phyloP scores from a whole-genome alignment of 2,113 vertebrate species.

The Buteo buteo region DNA sequence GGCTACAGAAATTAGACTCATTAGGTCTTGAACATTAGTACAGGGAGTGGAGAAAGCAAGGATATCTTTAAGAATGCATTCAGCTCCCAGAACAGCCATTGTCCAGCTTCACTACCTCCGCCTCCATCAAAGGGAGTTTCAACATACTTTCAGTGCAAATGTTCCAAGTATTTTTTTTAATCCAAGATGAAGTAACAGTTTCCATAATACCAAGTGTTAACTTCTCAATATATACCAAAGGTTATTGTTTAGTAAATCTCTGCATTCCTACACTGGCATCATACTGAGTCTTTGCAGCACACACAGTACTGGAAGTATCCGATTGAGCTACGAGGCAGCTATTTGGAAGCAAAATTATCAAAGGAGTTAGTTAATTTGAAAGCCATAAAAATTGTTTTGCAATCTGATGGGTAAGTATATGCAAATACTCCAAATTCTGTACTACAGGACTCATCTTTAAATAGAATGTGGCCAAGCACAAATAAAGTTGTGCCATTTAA shows the following conservation, averaged over 20 bases:
- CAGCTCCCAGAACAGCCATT: not conserved
- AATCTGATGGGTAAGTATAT: not conserved
- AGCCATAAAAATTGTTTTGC: not conserved
- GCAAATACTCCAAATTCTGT: not conserved
- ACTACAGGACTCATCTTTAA: not conserved
- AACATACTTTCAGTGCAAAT: not conserved
- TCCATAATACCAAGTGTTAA: not conserved
- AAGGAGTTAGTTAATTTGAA: slow-evolving; percentile 18
- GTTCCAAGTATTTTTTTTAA: not conserved
- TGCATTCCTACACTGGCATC: not conserved
- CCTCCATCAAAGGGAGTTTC: not conserved
- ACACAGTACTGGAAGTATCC: not conserved
- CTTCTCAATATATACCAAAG: not conserved
- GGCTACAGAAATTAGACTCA: not conserved
- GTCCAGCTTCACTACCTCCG: not conserved
- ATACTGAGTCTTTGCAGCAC: not conserved
- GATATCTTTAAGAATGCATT: not conserved
- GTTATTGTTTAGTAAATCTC: not conserved
- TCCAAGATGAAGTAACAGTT: not conserved
- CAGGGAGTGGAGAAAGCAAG: not conserved
- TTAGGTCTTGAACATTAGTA: not conserved
- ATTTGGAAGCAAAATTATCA: not conserved
- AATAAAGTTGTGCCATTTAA: not conserved
- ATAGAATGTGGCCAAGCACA: slow-evolving; percentile 6
- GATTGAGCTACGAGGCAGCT: not conserved